Evolutionary conservation across 2,113 vertebrate genomes (phyloP), one percentile per base, ranked within the genome.

Genomic region (Monarcha castaneiventris): DNA sequence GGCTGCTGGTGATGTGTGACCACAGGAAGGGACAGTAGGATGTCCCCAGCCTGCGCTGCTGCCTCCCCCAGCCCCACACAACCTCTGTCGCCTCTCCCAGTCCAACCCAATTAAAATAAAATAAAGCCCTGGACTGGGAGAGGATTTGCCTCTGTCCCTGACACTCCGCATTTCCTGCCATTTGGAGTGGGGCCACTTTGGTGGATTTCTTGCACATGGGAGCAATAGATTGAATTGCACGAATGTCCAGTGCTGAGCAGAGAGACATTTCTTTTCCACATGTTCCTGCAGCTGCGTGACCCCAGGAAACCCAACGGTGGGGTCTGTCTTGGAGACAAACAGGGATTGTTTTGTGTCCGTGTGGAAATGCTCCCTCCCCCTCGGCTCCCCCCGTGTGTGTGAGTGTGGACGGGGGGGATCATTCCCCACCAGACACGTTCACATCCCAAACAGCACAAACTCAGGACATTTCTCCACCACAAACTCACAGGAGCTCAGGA

Each of bases 261-360:
- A 94, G 95, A 96, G 48, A 67, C 93, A 96, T 96, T 97, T 95
- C 97, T 97, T 97, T 97, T 95, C 96, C 97, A 97, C 97, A 94
- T 96, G 96, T 97, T 96, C 94, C 19, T 84, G 94, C 97, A 97
- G 96, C 97, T 97, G 97, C 7, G 62, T 95, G 96, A 97, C 97
- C 96, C 97, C 97, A 97, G 95, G 97, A 96, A 97, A 97, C 95
- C 95, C 93, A 95, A 11, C 37, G 26, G 95, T 95, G 93, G 97
- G 95, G 90, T 95, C 95, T 97, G 97, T 97, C 96, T 96, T 96
- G 44, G 93, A 96, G 96, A 96, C 91, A 96, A 95, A 88, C n/a
- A 77, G 95, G 68, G 93, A 95, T 94, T 96, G 96, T 92, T 95
- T 69, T 58, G 79, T 83, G 92, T 85, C 84, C 3, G 0, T 91